A percentile compares a stretch with the other conserved stretches of the same genome.
Evolutionary conservation across 1,140 invertebrate species (phyloP).

Genomic region (Nomia melanderi): DNA sequence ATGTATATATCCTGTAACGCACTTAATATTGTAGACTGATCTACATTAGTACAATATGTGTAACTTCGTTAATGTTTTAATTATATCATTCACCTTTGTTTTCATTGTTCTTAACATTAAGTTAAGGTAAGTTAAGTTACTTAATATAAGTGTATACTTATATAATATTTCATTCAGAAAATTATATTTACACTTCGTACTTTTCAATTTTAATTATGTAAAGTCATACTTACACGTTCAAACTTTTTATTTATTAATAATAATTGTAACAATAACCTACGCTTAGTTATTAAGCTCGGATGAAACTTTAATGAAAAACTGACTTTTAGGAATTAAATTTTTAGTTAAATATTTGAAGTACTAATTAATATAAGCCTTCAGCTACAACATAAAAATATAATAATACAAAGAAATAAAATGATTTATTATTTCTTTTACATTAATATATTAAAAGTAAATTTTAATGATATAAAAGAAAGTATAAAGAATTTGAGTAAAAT

Average conservation of each 20-base stretch:
- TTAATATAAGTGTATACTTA: no score
- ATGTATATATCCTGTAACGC: neutral
- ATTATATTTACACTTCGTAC: neutral
- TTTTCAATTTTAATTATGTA: neutral
- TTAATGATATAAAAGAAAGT: no score
- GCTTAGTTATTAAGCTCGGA: neutral
- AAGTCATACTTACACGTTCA: neutral
- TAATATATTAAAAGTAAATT: no score
- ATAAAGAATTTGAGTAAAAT: no score
- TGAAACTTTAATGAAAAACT: neutral
- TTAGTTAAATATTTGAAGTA: neutral
- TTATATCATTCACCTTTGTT: neutral
- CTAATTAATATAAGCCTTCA: no score
- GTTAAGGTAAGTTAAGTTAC: neutral
- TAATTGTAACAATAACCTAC: neutral
- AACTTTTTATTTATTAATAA: neutral
- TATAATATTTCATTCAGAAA: neutral
- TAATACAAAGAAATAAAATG: no score
- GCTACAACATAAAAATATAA: no score
- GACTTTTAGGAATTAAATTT: neutral
- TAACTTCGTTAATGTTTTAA: neutral
- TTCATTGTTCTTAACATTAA: neutral
- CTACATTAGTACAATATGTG: neutral
- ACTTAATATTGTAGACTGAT: neutral
- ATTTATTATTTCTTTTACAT: no score